These are phyloP conservation scores for Perca fluviatilis DNA, from an alignment of 2,113 vertebrate genomes.

Conservation along the genomic window DNA sequence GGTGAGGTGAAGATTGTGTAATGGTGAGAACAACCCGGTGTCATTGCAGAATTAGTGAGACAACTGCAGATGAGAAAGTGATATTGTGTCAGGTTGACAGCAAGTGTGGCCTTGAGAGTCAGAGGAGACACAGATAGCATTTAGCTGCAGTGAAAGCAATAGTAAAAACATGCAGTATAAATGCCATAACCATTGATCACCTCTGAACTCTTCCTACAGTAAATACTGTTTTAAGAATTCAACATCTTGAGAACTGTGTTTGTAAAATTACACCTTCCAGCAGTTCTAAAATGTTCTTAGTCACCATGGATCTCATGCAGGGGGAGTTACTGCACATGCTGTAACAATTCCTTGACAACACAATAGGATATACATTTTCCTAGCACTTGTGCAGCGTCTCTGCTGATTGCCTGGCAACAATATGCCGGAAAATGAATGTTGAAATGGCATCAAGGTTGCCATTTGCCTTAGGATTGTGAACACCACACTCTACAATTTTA, in stretches of 20 bases:
- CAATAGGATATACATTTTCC: background rate
- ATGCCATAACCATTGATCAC: background rate
- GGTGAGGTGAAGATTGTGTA: conserved; percentile 28
- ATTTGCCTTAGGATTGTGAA: too few species aligned
- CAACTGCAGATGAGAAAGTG: conserved; percentile 29
- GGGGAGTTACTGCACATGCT: background rate
- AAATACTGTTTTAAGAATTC: background rate
- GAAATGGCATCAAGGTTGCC: background rate
- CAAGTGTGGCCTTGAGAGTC: background rate
- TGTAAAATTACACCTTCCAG: background rate
- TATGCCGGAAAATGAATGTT: background rate
- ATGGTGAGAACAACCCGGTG: conserved; percentile 28
- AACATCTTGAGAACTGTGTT: background rate
- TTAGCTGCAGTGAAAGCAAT: conserved; percentile 21
- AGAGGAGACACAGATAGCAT: conserved; percentile 11
- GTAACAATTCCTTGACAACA: background rate
- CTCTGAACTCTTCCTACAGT: conserved; percentile 5
- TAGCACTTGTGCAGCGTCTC: background rate
- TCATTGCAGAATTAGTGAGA: conserved; percentile 36
- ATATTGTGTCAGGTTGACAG: conserved; percentile 32
- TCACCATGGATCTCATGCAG: background rate
- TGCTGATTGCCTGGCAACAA: background rate
- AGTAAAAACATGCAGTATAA: conserved; percentile 27
- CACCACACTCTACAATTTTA: background rate
- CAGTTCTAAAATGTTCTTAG: background rate